phyloP scores from a whole-genome alignment of 2,113 vertebrate species.

The Crotalus viridis region DNA sequence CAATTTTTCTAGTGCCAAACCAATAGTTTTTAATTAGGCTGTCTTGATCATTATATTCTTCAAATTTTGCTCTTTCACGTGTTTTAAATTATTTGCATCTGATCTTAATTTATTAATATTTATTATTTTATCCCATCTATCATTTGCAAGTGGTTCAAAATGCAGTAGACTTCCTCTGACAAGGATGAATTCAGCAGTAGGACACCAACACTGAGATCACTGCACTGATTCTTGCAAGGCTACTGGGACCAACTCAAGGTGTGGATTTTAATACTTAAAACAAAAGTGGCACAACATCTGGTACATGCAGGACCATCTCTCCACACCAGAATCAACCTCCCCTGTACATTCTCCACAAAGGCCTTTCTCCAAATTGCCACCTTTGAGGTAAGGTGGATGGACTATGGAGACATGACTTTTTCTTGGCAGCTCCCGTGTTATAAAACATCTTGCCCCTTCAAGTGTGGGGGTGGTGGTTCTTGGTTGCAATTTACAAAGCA shows the following conservation, averaged over 20 bases:
- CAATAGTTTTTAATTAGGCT: neutral
- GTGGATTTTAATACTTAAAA: neutral
- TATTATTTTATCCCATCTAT: too few species aligned
- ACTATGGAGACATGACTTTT: neutral
- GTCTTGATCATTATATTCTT: neutral
- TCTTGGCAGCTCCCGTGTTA: neutral
- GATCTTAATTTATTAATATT: neutral
- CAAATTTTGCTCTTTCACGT: neutral
- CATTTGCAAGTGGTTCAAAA: neutral
- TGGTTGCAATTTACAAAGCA: neutral
- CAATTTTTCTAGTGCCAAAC: neutral
- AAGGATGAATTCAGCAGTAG: neutral
- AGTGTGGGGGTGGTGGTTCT: neutral
- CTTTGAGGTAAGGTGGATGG: neutral
- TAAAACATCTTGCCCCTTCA: neutral
- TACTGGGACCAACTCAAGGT: neutral
- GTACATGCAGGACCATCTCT: neutral
- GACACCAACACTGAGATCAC: neutral
- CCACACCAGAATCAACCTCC: neutral
- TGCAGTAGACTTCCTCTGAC: neutral
- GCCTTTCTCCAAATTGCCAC: neutral
- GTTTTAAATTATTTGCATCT: neutral
- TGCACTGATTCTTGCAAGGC: neutral
- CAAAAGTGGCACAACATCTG: neutral
- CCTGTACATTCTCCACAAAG: neutral